A percentile compares a stretch with the other conserved stretches of the same genome.
Conservation (phyloP, 1,140 invertebrate species). For the Drosophila triauraria region DNA sequence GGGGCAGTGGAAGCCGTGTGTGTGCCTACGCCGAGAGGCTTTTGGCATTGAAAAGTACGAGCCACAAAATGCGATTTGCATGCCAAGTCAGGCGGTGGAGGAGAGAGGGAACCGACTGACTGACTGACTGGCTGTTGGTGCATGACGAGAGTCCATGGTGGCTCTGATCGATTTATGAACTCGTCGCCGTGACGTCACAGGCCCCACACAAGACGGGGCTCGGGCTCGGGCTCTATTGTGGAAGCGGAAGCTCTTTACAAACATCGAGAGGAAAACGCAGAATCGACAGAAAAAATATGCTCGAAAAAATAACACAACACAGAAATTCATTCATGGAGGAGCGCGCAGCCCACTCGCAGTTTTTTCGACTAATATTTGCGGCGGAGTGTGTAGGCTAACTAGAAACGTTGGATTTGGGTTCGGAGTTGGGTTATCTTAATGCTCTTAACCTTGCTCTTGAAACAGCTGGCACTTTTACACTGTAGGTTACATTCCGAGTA, state of each 20-base stretch:
- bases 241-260: conserved; percentile 76
- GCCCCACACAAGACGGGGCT: conserved; percentile 50
- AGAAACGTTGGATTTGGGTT: conserved; percentile 19
- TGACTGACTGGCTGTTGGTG: conserved; percentile 58
- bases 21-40: conserved; percentile 61
- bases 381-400: conserved; percentile 31
- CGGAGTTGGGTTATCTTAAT: conserved; percentile 23
- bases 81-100: conserved; percentile 42
- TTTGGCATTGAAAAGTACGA: conserved; percentile 74
- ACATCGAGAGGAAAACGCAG: conserved; percentile 44
- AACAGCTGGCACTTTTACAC: conserved; percentile 44
- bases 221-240: conserved; percentile 32
- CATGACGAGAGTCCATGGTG: conserved; percentile 64
- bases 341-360: conserved; percentile 55
- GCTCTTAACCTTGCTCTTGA: conserved; percentile 80
- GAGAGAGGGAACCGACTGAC: background rate
- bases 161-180: conserved; percentile 82
- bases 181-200: conserved; percentile 75
- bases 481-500: conserved; percentile 11
- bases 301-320: conserved; percentile 23
- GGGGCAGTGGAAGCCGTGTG: conserved; percentile 46
- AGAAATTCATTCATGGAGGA: conserved; percentile 62
- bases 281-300: conserved; percentile 4
- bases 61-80: conserved; percentile 70
- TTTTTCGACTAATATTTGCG: conserved; percentile 11